phyloP scores from a whole-genome alignment of 2,113 vertebrate genomes.

The Rutilus rutilus region DNA sequence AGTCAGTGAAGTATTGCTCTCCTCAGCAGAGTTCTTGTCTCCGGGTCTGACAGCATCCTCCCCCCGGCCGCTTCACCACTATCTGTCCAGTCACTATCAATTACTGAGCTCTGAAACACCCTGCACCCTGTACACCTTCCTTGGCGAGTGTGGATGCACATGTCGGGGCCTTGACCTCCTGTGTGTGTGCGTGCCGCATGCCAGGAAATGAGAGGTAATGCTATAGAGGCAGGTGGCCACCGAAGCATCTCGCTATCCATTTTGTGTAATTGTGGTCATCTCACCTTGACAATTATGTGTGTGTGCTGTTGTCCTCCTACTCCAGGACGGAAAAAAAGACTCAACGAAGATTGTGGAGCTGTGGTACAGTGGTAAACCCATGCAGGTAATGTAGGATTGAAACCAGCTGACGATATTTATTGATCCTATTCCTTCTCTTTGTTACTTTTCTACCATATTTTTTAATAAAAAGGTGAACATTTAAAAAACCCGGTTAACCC shows the following conservation, averaged over 20 bases:
- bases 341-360: neutral
- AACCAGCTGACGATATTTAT: neutral
- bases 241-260: slow-evolving; percentile 23
- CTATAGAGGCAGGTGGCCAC: slow-evolving; percentile 23
- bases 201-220: slow-evolving; percentile 1
- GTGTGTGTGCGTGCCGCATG: slow-evolving; percentile 31
- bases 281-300: neutral
- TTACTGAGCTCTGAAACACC: slow-evolving; percentile 27
- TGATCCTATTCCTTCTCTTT: neutral
- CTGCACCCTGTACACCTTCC: neutral
- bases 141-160: slow-evolving; percentile 55
- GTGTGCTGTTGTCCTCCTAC: neutral
- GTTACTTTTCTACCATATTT: neutral
- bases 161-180: slow-evolving; percentile 44
- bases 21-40: slow-evolving; percentile 51
- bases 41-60: slow-evolving; percentile 37
- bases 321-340: neutral
- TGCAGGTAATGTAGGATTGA: neutral
- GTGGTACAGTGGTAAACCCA: neutral
- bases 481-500: neutral
- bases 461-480: neutral
- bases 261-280: slow-evolving; percentile 38
- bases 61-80: slow-evolving; percentile 33
- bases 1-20: slow-evolving; percentile 46
- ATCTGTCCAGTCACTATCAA: slow-evolving; percentile 53